phyloP scores from a whole-genome alignment of 2,888 invertebrate genomes.

The Drosophila cyrtoloma region DNA sequence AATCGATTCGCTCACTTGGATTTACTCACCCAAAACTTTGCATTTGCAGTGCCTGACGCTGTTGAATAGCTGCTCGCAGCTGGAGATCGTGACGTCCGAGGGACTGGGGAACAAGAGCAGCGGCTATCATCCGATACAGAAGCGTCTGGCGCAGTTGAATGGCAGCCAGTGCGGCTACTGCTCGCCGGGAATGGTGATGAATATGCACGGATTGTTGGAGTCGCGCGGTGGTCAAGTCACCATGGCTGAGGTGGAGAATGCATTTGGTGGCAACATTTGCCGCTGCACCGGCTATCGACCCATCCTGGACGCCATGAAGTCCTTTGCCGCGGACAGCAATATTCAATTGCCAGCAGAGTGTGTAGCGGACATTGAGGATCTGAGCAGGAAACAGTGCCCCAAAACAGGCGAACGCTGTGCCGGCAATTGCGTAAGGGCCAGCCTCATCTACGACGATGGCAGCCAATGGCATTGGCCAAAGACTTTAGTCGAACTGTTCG shows the following conservation, averaged over 20 bases:
- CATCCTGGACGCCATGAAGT: constrained; percentile 92
- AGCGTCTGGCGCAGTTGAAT: constrained; percentile 88
- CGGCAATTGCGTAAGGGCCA: constrained; percentile 71
- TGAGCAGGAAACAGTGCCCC: constrained; percentile 79
- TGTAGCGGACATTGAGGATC: constrained; percentile 85
- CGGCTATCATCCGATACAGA: constrained; percentile 90
- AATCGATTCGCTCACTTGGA: background rate
- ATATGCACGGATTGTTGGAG: constrained; percentile 87
- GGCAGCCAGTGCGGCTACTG: constrained; percentile 92
- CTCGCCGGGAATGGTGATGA: constrained; percentile 92
- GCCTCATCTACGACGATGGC: constrained; percentile 62
- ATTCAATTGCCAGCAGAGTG: constrained; percentile 85
- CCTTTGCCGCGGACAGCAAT: constrained; percentile 88
- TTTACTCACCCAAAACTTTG: background rate
- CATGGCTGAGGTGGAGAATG: constrained; percentile 89
- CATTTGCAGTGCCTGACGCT: constrained; percentile 87
- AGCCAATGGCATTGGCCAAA: constrained; percentile 81
- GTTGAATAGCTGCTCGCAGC: constrained; percentile 88
- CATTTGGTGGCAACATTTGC: constrained; percentile 92
- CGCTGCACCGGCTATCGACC: constrained; percentile 93
- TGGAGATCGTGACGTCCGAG: constrained; percentile 90
- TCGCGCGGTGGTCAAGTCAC: constrained; percentile 86
- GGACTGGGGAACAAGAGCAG: constrained; percentile 88
- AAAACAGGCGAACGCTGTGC: constrained; percentile 83
- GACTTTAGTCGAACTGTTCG: constrained; percentile 64